phyloP scores from a whole-genome alignment of 2,888 invertebrate genomes.

The Sphecodes monilicornis region DNA sequence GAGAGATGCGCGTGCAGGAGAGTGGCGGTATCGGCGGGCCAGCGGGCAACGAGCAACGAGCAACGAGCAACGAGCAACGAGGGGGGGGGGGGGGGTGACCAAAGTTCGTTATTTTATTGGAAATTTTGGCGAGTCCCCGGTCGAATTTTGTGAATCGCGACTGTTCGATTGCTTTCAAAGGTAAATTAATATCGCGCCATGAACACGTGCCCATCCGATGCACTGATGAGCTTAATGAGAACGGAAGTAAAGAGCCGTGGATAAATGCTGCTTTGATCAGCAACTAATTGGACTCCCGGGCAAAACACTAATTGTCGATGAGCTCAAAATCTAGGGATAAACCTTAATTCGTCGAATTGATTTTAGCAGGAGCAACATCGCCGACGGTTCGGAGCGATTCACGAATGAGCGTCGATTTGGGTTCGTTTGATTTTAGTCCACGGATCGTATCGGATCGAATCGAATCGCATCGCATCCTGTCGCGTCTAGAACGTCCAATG shows the following conservation, averaged over 20 bases:
- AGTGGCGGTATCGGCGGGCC: conserved; percentile 17
- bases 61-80: conserved; percentile 13
- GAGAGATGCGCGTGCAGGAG: conserved; percentile 12
- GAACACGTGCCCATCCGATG: conserved; percentile 76
- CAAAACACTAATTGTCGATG: conserved; percentile 73
- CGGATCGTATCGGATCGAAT: not conserved
- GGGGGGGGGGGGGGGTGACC: conserved; percentile 53
- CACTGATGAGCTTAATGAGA: conserved; percentile 76
- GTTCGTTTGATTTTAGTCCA: too few species aligned
- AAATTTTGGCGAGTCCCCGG: conserved; percentile 72
- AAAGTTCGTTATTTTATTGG: conserved; percentile 75
- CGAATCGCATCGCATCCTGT: not conserved
- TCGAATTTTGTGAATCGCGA: conserved; percentile 74
- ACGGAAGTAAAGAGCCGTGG: conserved; percentile 75
- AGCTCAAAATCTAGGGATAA: conserved; percentile 70
- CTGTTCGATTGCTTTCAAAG: conserved; percentile 76
- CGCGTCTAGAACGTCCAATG: not conserved
- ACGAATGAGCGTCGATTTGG: not conserved
- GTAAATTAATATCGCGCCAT: conserved; percentile 76
- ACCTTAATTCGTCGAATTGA: conserved; percentile 68
- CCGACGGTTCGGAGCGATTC: conserved; percentile 39
- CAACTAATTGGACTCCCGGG: conserved; percentile 72
- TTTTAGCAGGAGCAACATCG: conserved; percentile 58
- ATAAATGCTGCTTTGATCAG: conserved; percentile 75
- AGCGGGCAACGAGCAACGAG: conserved; percentile 21